Evolutionary conservation across 2,113 vertebrate species (phyloP).

Genomic region (Kobus ellipsiprymnus): DNA sequence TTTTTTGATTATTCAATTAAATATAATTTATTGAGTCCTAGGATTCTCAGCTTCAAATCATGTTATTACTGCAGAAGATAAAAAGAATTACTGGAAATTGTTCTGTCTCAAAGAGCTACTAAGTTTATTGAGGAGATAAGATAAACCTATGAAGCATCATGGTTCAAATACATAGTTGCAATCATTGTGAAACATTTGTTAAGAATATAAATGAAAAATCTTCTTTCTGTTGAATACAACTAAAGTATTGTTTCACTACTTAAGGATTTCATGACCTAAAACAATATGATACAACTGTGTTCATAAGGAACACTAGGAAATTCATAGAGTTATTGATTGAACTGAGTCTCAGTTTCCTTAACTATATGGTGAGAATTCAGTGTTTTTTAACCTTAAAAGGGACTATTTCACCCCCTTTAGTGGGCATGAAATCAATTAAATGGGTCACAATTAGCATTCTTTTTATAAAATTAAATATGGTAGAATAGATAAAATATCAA

Average conservation of each 20-base stretch:
- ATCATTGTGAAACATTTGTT: neutral
- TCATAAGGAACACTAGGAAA: neutral
- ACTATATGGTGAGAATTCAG: neutral
- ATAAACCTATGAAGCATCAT: neutral
- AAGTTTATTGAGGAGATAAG: neutral
- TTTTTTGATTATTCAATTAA: neutral
- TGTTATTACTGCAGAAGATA: neutral
- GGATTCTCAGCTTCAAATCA: neutral
- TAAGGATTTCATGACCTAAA: neutral
- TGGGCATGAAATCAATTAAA: neutral
- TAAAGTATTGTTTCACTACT: neutral
- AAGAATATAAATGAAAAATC: neutral
- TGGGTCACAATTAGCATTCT: neutral
- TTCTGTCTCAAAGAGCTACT: neutral
- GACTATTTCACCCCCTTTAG: neutral
- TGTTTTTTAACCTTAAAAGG: neutral
- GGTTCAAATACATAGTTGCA: neutral
- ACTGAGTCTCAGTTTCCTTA: neutral
- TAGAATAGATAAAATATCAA: neutral
- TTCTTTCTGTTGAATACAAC: neutral
- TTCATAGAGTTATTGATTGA: neutral
- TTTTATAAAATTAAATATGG: neutral
- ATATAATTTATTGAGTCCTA: neutral
- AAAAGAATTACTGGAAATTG: neutral
- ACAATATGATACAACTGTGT: neutral